phyloP scores from a whole-genome alignment of 2,797 vertebrate species.

The Syncerus caffer region DNA sequence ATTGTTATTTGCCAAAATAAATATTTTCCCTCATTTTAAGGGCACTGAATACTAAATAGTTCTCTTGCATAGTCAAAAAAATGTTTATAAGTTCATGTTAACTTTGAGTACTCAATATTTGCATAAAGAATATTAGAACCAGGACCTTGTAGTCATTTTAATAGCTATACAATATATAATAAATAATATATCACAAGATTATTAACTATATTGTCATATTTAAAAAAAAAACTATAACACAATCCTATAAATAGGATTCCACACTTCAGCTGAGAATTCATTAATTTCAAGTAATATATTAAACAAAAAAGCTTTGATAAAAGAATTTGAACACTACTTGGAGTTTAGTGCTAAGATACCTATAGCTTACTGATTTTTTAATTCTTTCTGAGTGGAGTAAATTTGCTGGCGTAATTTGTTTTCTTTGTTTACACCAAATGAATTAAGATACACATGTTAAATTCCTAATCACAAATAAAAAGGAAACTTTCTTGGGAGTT shows the following conservation, averaged over 20 bases:
- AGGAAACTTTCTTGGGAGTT: background rate
- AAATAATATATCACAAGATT: background rate
- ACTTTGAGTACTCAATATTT: conserved; percentile 7
- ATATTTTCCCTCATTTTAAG: conserved; percentile 8
- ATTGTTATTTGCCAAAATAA: background rate
- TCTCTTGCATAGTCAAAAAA: conserved; percentile 9
- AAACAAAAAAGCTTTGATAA: conserved; percentile 1
- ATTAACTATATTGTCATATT: background rate
- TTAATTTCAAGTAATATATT: background rate
- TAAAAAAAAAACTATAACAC: background rate
- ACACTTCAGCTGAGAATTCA: background rate
- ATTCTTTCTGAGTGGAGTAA: background rate
- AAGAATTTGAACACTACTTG: background rate
- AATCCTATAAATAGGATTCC: background rate
- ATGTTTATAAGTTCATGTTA: background rate
- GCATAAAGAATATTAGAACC: conserved; percentile 12
- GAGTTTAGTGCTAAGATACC: background rate
- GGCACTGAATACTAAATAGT: background rate
- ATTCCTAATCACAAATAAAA: background rate
- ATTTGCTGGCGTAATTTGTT: background rate
- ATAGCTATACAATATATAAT: background rate
- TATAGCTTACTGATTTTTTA: background rate
- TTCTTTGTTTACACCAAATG: background rate
- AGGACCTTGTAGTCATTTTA: background rate
- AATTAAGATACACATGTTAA: background rate